Percentiles rank a stretch among this genome's conserved stretches.
Evolutionary conservation across 1,140 invertebrate species (phyloP).

Genomic region (Heliothis subflexa): DNA sequence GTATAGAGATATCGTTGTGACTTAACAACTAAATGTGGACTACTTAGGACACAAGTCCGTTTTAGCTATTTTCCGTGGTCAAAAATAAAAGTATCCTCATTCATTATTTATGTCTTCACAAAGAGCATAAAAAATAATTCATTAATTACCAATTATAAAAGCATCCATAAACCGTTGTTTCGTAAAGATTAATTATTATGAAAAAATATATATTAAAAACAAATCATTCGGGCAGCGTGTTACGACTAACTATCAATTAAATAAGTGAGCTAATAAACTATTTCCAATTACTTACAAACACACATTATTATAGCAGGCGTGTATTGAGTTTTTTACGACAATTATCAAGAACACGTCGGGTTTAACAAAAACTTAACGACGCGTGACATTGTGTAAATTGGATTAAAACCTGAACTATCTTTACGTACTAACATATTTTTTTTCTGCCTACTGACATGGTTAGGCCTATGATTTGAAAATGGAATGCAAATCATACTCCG

Average conservation of each 20-base stretch:
- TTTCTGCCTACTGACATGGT: not conserved
- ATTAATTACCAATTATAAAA: constrained; percentile 19
- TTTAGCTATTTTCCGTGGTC: too few relatives aligned
- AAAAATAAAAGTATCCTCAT: not conserved
- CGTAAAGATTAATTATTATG: constrained; percentile 12
- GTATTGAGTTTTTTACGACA: constrained; percentile 59
- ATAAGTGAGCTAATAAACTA: constrained; percentile 64
- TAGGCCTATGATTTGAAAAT: constrained; percentile 19
- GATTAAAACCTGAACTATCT: constrained; percentile 35
- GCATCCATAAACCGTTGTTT: constrained; percentile 13
- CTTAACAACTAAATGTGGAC: not conserved
- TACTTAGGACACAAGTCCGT: not conserved
- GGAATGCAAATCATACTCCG: constrained; percentile 5
- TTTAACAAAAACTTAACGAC: constrained; percentile 63
- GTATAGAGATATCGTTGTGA: not conserved
- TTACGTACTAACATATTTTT: not conserved
- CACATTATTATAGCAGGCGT: constrained; percentile 36
- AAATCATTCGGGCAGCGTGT: constrained; percentile 10
- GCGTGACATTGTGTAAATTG: constrained; percentile 60
- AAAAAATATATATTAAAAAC: constrained; percentile 37
- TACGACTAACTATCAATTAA: constrained; percentile 53
- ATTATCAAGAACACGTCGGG: constrained; percentile 55
- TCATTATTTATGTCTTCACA: not conserved
- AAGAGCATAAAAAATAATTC: constrained; percentile 11
- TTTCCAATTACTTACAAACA: constrained; percentile 65